Conservation (phyloP, 2,113 vertebrate species). For the Sorex fumeus region DNA sequence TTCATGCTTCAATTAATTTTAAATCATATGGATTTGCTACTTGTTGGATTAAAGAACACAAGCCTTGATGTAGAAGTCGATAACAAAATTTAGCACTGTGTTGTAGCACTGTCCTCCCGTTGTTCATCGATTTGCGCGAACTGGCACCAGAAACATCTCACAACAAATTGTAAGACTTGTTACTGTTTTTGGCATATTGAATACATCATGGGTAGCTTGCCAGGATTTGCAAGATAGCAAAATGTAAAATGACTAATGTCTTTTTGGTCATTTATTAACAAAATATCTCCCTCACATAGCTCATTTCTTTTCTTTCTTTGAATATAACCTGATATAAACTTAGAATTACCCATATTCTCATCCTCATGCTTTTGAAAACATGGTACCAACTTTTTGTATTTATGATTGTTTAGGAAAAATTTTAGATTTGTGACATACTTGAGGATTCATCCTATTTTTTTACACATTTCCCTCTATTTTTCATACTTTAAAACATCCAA, state of each 20-base stretch:
- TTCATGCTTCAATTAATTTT: constrained; percentile 1
- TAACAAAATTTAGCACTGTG: too few species aligned
- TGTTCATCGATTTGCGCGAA: too few species aligned
- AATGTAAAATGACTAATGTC: not conserved
- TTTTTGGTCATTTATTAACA: not conserved
- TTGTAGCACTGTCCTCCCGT: too few species aligned
- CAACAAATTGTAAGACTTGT: too few species aligned
- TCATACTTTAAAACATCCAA: not conserved
- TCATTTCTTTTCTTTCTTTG: not conserved
- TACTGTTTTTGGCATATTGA: too few species aligned
- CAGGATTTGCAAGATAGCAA: too few species aligned
- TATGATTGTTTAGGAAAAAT: not conserved
- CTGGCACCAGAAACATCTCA: too few species aligned
- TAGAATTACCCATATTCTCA: not conserved
- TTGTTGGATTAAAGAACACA: not conserved
- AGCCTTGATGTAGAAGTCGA: not conserved
- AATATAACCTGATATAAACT: not conserved
- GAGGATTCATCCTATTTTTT: not conserved
- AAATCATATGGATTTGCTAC: not conserved
- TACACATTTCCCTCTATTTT: not conserved
- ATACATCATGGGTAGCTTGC: too few species aligned
- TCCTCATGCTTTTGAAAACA: not conserved
- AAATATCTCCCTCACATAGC: not conserved
- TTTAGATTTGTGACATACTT: not conserved
- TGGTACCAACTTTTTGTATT: not conserved